Evolutionary conservation across 2,888 invertebrate species (phyloP).

Genomic region (Dynastes grantii): DNA sequence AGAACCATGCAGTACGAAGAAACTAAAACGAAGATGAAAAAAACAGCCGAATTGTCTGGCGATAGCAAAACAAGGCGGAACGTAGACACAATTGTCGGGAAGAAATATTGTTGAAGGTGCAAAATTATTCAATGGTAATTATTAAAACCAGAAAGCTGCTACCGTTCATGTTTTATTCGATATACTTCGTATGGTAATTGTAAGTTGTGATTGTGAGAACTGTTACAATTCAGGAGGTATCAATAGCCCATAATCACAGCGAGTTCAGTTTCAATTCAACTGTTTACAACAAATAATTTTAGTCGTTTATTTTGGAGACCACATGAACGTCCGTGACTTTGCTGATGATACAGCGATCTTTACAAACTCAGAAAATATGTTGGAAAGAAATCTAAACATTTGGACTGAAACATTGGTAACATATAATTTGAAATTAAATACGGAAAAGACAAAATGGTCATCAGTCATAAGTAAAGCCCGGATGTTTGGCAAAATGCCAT

Average conservation of each 20-base stretch:
- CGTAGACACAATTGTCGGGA: too few relatives aligned
- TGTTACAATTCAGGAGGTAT: slow-evolving; percentile 1
- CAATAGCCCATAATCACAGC: background rate
- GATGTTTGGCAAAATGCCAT: too few relatives aligned
- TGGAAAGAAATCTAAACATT: too few relatives aligned
- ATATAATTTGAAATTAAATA: too few relatives aligned
- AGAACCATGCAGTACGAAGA: slow-evolving; percentile 10
- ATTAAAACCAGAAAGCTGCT: slow-evolving; percentile 12
- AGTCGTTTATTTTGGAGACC: background rate
- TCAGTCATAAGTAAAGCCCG: too few relatives aligned
- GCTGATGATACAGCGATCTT: too few relatives aligned
- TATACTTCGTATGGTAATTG: background rate
- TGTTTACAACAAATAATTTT: background rate
- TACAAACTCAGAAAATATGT: too few relatives aligned
- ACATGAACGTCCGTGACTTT: too few relatives aligned
- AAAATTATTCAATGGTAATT: slow-evolving; percentile 38
- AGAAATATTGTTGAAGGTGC: background rate
- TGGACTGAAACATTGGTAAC: too few relatives aligned
- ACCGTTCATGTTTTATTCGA: slow-evolving; percentile 6
- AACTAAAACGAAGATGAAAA: background rate
- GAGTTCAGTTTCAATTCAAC: background rate
- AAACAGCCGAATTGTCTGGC: slow-evolving; percentile 15
- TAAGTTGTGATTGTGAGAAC: background rate
- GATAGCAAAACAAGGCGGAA: background rate
- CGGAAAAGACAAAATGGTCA: too few relatives aligned